Percentiles rank a stretch among this genome's conserved stretches.
Conservation (phyloP, 2,797 vertebrate genomes). For the Myotis myotis region DNA sequence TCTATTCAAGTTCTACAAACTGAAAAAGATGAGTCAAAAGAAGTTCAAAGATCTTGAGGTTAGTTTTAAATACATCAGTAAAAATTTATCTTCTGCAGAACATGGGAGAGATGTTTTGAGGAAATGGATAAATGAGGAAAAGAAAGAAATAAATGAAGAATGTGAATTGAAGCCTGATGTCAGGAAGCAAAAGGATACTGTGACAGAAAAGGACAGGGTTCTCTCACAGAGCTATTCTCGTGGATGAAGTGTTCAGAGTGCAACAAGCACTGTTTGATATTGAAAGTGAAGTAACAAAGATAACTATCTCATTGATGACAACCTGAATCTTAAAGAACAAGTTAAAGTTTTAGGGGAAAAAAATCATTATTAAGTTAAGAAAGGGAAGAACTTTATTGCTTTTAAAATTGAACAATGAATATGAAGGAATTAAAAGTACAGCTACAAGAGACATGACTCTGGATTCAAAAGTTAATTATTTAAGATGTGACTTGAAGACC, state of each 20-base stretch:
- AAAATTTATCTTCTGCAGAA: slow-evolving; percentile 81
- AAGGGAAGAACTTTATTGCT: slow-evolving; percentile 82
- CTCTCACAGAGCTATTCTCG: slow-evolving; percentile 68
- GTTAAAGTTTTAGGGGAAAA: slow-evolving; percentile 84
- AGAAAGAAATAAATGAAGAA: slow-evolving; percentile 85
- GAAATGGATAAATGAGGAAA: slow-evolving; percentile 85
- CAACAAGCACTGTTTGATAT: slow-evolving; percentile 85
- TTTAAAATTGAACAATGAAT: slow-evolving; percentile 76
- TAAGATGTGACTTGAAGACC: slow-evolving; percentile 86
- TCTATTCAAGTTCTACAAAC: slow-evolving; percentile 77
- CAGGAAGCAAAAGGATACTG: slow-evolving; percentile 58
- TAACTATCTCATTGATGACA: slow-evolving; percentile 75
- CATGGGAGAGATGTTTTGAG: slow-evolving; percentile 80
- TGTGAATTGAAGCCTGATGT: slow-evolving; percentile 75
- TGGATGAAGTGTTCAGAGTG: background rate
- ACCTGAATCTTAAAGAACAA: slow-evolving; percentile 84
- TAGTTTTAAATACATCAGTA: slow-evolving; percentile 82
- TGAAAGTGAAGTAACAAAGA: slow-evolving; percentile 87
- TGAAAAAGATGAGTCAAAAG: slow-evolving; percentile 55
- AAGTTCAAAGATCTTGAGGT: slow-evolving; percentile 81
- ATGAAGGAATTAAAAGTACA: slow-evolving; percentile 42
- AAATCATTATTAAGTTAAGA: slow-evolving; percentile 84
- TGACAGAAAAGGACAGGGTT: slow-evolving; percentile 86
- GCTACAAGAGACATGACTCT: slow-evolving; percentile 69
- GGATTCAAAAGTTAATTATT: slow-evolving; percentile 82